Base-by-base conservation (phyloP, 1,140 invertebrate species). In the Bombus balteatus region DNA sequence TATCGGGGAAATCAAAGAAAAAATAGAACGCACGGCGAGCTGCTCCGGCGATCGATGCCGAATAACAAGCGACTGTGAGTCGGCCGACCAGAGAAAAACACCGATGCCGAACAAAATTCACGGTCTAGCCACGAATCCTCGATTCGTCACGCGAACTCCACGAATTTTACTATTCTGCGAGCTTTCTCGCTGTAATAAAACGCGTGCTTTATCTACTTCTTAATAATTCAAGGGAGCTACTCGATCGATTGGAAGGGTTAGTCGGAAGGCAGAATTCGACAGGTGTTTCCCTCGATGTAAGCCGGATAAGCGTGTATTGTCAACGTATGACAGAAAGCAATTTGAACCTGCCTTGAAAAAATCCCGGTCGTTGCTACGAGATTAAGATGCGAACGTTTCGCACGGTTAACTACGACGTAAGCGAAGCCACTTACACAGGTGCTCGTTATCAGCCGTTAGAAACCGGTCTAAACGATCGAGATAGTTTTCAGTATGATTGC, bases 1-100 rank as follows among this genome's bases (percentile, higher is more conserved):
- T 83, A 87, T 75, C 83, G 76, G 77, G 57, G 79, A 90, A 87
- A 90, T 87, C 47, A 74, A 72, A 71, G 65, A 79, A 90, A 90
- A 90, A 90, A 90, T 90, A 90, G 86, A 90, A 87, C 78, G 79
- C 72, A 53, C 39, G 59, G 62, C 2, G 65, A 53, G 47, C 47
- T 53, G 47, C 18, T 53, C 65, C 15, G 22, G 32, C 75, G 77
- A 75, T 68, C 68, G 78, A 70, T 62, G 72, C 53, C 47, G 73
- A 90, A 89, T 79, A 89, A 89, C 87, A 79, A 59, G 37, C 73
- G 77, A 65, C 57, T 28, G 5, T 13, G 77, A 87, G 34, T 65
- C 71, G 81, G 73, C 39, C 41, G 62, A 47, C 10, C 41, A 25
- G 32, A 37, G 74, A 81, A 59, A 75, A 81, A 81, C 28, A 80